Evolutionary conservation across 2,113 vertebrate genomes (phyloP), one percentile per base, ranked within the genome.

Genomic region (Brachirus orientalis): DNA sequence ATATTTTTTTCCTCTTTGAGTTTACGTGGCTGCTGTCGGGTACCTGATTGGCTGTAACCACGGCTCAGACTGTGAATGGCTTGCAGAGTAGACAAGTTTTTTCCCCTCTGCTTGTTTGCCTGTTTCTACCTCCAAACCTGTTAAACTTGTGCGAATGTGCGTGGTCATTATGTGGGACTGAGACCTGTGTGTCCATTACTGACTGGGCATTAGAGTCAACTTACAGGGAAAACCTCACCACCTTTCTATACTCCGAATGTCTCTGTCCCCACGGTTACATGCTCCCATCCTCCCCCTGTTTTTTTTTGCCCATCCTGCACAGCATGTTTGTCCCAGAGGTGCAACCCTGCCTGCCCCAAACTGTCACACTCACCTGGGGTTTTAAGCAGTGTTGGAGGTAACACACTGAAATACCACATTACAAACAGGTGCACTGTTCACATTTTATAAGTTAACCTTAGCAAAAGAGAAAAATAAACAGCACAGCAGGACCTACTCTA

Each of bases 11-110:
- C 56, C 63, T 80, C 78, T 82, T 80, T 89, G 80, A 83, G 77
- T 90, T 87, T 89, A 83, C 57, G 81, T 90, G 85, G 91, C 92
- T 92, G 88, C 88, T 82, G 87, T 79, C 68, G 88, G 90, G 89
- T 81, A 90, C 86, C 81, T 87, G 90, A 92, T 92, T 92, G 90
- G 88, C 92, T 93, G 90, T 88, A 84, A 91, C 90, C 80, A 89
- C 86, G 79, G 83, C 88, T 89, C 82, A 87, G 89, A 83, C 82
- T 88, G 83, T 90, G 91, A 94, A 92, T 91, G 92, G 91, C 91
- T 93, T 92, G 92, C 92, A 89, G 89, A 92, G 86, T 92, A 91
- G 91, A 90, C 76, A 70, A 59, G 66, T 86, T 75, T 67, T 57
- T 37, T 72, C 69, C 79, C 81, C 63, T 88, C 63, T 87, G 88